Conservation (phyloP, 1,140 invertebrate species). For the Heliconius melpomene region DNA sequence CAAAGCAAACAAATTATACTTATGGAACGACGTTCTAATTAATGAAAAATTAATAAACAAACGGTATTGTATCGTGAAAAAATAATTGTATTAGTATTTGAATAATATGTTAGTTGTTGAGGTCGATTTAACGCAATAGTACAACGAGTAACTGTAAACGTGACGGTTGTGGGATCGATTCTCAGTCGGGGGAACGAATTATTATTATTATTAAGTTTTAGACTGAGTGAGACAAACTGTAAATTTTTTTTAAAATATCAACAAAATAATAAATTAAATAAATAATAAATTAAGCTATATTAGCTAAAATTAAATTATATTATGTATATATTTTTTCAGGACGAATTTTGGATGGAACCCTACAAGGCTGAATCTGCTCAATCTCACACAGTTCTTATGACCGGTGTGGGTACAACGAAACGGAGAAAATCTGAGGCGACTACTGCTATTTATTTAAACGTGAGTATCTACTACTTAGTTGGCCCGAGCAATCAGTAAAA, state of each 20-base stretch:
- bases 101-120: background rate
- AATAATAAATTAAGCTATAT: no score
- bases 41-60: background rate
- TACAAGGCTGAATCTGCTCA: conserved; percentile 62
- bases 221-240: no score
- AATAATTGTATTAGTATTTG: background rate
- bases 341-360: conserved; percentile 75
- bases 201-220: no score
- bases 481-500: no score
- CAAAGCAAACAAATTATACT: background rate
- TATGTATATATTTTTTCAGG: conserved; percentile 48
- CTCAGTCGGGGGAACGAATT: no score
- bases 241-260: no score
- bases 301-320: no score
- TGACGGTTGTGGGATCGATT: no score
- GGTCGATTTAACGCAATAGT: no score
- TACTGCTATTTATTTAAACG: conserved; percentile 73
- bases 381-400: conserved; percentile 61
- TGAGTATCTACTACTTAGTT: conserved; percentile 38
- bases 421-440: conserved; percentile 63
- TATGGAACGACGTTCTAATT: background rate
- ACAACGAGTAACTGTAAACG: no score
- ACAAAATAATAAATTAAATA: no score
- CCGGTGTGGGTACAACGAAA: conserved; percentile 59
- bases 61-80: background rate